Evolutionary conservation across 2,888 invertebrate genomes (phyloP), one percentile per base, ranked within the genome.

Genomic region (Cenopis cana): DNA sequence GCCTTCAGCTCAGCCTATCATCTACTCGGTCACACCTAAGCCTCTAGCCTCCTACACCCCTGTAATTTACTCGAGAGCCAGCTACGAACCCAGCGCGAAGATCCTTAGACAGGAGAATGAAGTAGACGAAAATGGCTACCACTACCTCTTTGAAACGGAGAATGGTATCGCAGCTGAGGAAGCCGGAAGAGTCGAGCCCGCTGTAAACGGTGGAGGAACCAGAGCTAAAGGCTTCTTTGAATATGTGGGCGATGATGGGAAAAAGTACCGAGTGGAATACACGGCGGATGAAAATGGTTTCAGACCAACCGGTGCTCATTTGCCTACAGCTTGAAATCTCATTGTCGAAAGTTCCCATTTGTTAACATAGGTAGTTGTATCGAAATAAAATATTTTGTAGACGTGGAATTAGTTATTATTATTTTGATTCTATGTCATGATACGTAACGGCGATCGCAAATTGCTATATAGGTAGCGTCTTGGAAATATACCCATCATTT

Each of bases 151-250:
- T 75, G 94, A 95, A 81, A 95, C 95, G 0, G 95, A 95, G 76
- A 95, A 96, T 78, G 95, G 95, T 17, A 95, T 96, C 72, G 89
- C 93, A 46, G 95, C 94, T 10, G 95, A 95, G 78, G 95, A 96
- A 81, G 85, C 88, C 10, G 96, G 96, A 20, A 92, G 90, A 78
- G 91, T 96, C 20, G 95, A 95, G 76, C 89, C 78, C 2, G 90
- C 94, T 0, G 81, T 75, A 0, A 93, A 93, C 18, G 93, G 91
- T 1, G 95, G 95, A 73, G 95, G 95, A 1, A 94, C 96, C 60
- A 93, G 94, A 68, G 95, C 95, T 0, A 93, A 90, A 69, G 96
- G 96, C 3, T 96, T 95, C 81, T 96, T 94, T 81, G 94, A 95
- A 77, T 96, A 95, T 81, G 94, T 96, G 0, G 96, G 95, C 0